Conservation (phyloP, 2,797 vertebrate genomes). For the Pyrocephalus nanus region DNA sequence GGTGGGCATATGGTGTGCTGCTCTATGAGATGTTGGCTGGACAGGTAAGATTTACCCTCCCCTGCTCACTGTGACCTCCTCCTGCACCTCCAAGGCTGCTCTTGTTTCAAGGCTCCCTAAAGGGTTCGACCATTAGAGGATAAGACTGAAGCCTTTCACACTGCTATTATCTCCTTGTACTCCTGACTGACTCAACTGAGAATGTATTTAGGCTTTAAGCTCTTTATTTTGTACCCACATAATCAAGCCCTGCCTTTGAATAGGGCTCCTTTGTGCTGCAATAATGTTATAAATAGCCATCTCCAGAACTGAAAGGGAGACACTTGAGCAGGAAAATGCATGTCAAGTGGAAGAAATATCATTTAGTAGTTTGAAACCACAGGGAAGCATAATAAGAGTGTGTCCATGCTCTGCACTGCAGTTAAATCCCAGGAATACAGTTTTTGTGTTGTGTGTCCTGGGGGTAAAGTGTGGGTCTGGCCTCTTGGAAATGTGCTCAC, state of each 20-base stretch:
- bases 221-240: slow-evolving; percentile 34
- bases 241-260: slow-evolving; percentile 38
- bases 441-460: background rate
- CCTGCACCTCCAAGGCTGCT: background rate
- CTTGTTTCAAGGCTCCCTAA: background rate
- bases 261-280: slow-evolving; percentile 11
- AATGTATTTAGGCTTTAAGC: slow-evolving; percentile 32
- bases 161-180: background rate
- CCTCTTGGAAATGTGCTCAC: background rate
- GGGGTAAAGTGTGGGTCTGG: background rate
- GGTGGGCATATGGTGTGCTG: slow-evolving; percentile 97
- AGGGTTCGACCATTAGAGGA: background rate
- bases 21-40: slow-evolving; percentile 97
- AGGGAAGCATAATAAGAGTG: background rate
- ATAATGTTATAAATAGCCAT: slow-evolving; percentile 47
- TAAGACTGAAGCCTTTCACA: background rate
- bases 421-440: background rate
- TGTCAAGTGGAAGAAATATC: slow-evolving; percentile 30
- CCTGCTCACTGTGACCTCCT: rapidly evolving
- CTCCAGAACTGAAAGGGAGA: slow-evolving; percentile 34
- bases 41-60: slow-evolving; percentile 81
- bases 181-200: background rate
- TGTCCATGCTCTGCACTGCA: background rate
- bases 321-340: slow-evolving; percentile 19
- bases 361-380: slow-evolving; percentile 1